phyloP scores from a whole-genome alignment of 1,140 invertebrate species.

The Lucilia cuprina region DNA sequence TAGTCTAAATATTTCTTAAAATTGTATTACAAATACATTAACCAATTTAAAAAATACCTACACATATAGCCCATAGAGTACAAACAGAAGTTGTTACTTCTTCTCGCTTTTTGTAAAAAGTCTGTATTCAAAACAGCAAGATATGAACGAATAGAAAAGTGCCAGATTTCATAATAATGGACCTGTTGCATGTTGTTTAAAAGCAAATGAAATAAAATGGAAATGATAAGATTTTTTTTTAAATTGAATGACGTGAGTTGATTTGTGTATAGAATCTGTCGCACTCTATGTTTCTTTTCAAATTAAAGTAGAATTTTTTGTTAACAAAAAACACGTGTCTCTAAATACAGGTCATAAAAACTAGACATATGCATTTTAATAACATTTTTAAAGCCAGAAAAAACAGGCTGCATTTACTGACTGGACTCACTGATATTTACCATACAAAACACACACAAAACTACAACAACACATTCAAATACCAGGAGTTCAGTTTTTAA shows the following conservation, averaged over 20 bases:
- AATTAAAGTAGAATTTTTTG: too few relatives aligned
- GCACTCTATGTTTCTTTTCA: not conserved
- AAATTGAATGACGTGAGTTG: not conserved
- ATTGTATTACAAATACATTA: too few relatives aligned
- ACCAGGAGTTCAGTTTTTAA: not conserved
- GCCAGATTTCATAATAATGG: not conserved
- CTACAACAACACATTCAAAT: not conserved
- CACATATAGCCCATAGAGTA: too few relatives aligned
- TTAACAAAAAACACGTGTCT: not conserved
- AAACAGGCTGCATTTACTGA: not conserved
- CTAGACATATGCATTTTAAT: too few relatives aligned
- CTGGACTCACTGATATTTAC: too few relatives aligned
- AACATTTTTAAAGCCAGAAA: not conserved
- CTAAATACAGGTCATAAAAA: not conserved
- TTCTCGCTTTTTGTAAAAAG: too few relatives aligned
- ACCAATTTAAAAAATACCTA: too few relatives aligned
- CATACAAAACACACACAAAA: not conserved
- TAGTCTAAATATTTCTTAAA: too few relatives aligned
- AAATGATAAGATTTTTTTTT: not conserved
- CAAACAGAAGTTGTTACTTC: too few relatives aligned
- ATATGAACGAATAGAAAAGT: too few relatives aligned
- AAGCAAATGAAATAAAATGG: not conserved
- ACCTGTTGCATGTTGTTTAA: not conserved
- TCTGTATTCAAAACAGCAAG: too few relatives aligned
- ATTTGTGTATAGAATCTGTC: not conserved